Evolutionary conservation across 2,797 vertebrate genomes (phyloP).

Genomic region (Podargus strigoides): DNA sequence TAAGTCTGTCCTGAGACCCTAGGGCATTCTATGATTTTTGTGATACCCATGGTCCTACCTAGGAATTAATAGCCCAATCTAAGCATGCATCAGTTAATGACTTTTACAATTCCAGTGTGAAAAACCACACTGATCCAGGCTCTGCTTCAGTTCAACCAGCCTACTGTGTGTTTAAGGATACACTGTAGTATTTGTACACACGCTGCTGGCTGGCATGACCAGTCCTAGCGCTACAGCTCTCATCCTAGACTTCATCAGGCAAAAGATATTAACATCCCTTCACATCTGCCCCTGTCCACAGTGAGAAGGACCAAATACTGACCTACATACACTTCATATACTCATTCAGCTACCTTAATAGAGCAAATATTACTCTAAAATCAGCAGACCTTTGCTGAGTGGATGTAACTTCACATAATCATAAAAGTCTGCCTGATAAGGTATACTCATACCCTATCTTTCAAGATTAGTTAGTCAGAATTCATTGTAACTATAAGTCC

Average conservation of each 20-base stretch:
- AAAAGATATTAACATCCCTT: not conserved
- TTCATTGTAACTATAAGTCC: not conserved
- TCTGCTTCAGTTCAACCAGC: not conserved
- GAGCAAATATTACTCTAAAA: not conserved
- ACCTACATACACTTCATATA: not conserved
- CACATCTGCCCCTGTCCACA: not conserved
- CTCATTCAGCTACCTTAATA: not conserved
- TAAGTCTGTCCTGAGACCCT: not conserved
- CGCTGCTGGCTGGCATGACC: not conserved
- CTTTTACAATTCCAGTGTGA: not conserved
- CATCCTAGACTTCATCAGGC: not conserved
- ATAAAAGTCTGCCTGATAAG: not conserved
- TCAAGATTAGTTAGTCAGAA: not conserved
- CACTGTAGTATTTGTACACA: fast-evolving
- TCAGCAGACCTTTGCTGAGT: not conserved
- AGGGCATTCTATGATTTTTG: not conserved
- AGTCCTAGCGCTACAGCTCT: not conserved
- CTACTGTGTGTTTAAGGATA: not conserved
- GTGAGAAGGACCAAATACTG: not conserved
- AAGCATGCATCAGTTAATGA: not conserved
- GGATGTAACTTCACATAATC: not conserved
- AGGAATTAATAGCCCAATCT: not conserved
- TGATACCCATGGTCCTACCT: not conserved
- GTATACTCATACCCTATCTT: not conserved
- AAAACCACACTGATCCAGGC: not conserved